phyloP scores from a whole-genome alignment of 1,140 invertebrate species.

The Scaptomyza hsui region DNA sequence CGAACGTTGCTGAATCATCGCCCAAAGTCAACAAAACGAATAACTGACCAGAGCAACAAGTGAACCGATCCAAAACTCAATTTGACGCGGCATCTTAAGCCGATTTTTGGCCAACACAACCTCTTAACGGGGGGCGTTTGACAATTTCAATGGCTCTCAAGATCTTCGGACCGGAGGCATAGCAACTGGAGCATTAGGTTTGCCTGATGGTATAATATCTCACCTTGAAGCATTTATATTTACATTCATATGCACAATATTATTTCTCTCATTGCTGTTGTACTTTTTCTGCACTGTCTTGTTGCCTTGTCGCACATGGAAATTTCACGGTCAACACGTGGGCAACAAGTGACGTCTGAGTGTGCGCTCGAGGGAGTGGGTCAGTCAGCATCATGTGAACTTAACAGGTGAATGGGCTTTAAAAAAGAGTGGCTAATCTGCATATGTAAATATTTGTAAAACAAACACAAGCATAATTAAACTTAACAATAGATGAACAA shows the following conservation, averaged over 20 bases:
- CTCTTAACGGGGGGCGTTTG: slow-evolving; percentile 72
- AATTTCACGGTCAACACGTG: slow-evolving; percentile 62
- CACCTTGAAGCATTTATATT: slow-evolving; percentile 26
- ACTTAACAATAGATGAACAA: neutral
- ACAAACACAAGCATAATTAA: slow-evolving; percentile 1
- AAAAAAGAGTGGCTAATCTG: slow-evolving; percentile 15
- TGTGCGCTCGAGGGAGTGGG: neutral
- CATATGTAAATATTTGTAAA: slow-evolving; percentile 18
- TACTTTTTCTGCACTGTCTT: slow-evolving; percentile 34
- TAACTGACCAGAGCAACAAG: slow-evolving; percentile 47
- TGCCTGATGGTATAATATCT: slow-evolving; percentile 6
- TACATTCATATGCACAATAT: no score
- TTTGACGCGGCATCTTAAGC: slow-evolving; percentile 62
- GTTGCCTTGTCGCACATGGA: slow-evolving; percentile 36
- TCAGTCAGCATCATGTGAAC: slow-evolving; percentile 17
- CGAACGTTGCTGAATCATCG: slow-evolving; percentile 69
- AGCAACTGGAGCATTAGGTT: slow-evolving; percentile 65
- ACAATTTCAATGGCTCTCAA: slow-evolving; percentile 73
- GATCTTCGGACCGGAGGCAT: slow-evolving; percentile 57
- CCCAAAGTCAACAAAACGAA: slow-evolving; percentile 24
- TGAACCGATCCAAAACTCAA: slow-evolving; percentile 57
- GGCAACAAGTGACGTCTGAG: slow-evolving; percentile 38
- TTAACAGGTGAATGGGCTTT: slow-evolving; percentile 34
- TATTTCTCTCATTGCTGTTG: slow-evolving; percentile 8
- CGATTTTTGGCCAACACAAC: slow-evolving; percentile 59